Evolutionary conservation across 2,797 vertebrate genomes (phyloP).

Genomic region (Chaunax sp.): DNA sequence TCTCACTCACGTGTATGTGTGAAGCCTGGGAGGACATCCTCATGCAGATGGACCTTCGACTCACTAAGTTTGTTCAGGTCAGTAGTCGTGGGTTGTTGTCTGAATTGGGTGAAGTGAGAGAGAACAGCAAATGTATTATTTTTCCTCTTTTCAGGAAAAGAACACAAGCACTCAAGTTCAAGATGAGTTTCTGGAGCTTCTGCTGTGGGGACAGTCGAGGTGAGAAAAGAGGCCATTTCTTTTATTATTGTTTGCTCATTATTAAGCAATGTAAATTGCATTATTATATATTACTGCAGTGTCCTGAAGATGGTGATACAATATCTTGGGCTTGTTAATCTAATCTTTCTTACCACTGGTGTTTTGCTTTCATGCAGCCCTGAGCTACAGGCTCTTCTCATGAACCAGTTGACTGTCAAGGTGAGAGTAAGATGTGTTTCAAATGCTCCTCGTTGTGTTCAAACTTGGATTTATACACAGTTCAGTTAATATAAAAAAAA

Average conservation of each 20-base stretch:
- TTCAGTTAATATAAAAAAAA: not conserved
- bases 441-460: not conserved
- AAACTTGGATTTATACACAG: not conserved
- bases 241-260: not conserved
- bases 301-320: constrained; percentile 51
- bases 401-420: constrained; percentile 98
- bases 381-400: constrained; percentile 95
- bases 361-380: constrained; percentile 79
- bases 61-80: constrained; percentile 99
- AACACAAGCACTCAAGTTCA: constrained; percentile 98
- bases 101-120: not conserved
- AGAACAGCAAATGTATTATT: not conserved
- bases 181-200: constrained; percentile 97
- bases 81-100: not conserved
- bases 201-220: constrained; percentile 98
- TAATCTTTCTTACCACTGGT: not conserved
- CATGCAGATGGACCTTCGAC: constrained; percentile 97
- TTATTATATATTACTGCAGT: no score
- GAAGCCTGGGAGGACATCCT: constrained; percentile 99
- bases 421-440: constrained; percentile 71
- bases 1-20: constrained; percentile 97
- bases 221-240: constrained; percentile 36
- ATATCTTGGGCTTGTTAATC: not conserved
- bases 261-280: constrained; percentile 15
- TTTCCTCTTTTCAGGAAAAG: constrained; percentile 86